Evolutionary conservation across 2,113 vertebrate species (phyloP).

Genomic region (Zonotrichia leucophrys): DNA sequence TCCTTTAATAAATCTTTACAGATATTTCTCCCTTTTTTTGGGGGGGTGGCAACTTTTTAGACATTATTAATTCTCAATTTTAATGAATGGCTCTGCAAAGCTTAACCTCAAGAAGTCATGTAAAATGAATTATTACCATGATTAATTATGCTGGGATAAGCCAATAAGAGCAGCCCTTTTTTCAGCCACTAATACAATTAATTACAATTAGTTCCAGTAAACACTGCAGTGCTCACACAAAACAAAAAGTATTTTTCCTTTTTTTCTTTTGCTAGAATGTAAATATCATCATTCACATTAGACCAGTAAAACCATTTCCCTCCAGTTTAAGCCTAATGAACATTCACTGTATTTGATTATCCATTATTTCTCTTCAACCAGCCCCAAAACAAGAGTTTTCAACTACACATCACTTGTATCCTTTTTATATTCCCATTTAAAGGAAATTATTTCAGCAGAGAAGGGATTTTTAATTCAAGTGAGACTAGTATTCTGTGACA

Average conservation of each 20-base stretch:
- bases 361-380: background rate
- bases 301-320: background rate
- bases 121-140: conserved; percentile 51
- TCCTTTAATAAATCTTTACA: conserved; percentile 44
- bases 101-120: conserved; percentile 31
- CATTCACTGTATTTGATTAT: background rate
- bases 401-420: background rate
- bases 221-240: background rate
- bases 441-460: background rate
- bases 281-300: background rate
- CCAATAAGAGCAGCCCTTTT: conserved; percentile 32
- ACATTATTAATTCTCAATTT: conserved; percentile 53
- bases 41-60: conserved; percentile 44
- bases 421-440: background rate
- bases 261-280: background rate
- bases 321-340: background rate
- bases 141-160: conserved; percentile 54
- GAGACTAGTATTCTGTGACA: background rate
- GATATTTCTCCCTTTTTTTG: background rate
- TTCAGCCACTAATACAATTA: conserved; percentile 25
- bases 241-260: background rate
- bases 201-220: conserved; percentile 44
- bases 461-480: background rate
- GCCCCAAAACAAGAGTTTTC: conserved; percentile 12
- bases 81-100: conserved; percentile 44